These are phyloP conservation scores for Perizoma affinitatum DNA, from an alignment of 2,888 invertebrate species.

Conservation along the genomic window DNA sequence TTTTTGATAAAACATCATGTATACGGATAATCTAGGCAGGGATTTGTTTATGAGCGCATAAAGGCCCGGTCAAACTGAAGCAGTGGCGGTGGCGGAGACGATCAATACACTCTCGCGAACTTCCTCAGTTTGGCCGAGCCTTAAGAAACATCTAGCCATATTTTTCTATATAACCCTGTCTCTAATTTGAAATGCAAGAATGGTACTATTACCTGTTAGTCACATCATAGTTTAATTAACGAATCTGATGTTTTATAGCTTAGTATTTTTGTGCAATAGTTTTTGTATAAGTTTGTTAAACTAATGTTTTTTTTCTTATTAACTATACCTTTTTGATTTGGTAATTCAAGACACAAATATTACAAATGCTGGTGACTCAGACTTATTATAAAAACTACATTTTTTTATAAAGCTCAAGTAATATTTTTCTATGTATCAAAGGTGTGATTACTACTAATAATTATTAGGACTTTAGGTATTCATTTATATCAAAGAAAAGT, in stretches of 20 bases:
- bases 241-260: conserved; percentile 38
- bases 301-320: background rate
- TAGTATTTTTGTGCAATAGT: conserved; percentile 52
- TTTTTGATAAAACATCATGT: too few relatives aligned
- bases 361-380: too few relatives aligned
- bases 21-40: too few relatives aligned
- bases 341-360: background rate
- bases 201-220: conserved; percentile 21
- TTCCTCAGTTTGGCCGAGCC: too few relatives aligned
- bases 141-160: too few relatives aligned
- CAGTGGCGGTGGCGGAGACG: too few relatives aligned
- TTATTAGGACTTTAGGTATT: conserved; percentile 7
- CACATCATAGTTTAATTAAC: conserved; percentile 20
- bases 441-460: conserved; percentile 22
- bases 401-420: too few relatives aligned
- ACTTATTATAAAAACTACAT: too few relatives aligned
- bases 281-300: conserved; percentile 9
- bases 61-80: too few relatives aligned
- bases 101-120: too few relatives aligned
- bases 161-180: background rate
- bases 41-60: too few relatives aligned
- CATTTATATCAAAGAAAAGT: conserved; percentile 35
- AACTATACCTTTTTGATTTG: background rate
- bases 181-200: conserved; percentile 8
- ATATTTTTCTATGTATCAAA: conserved; percentile 7